Evolutionary conservation across 2,797 vertebrate genomes (phyloP).

Genomic region (Buphagus erythrorhynchus): DNA sequence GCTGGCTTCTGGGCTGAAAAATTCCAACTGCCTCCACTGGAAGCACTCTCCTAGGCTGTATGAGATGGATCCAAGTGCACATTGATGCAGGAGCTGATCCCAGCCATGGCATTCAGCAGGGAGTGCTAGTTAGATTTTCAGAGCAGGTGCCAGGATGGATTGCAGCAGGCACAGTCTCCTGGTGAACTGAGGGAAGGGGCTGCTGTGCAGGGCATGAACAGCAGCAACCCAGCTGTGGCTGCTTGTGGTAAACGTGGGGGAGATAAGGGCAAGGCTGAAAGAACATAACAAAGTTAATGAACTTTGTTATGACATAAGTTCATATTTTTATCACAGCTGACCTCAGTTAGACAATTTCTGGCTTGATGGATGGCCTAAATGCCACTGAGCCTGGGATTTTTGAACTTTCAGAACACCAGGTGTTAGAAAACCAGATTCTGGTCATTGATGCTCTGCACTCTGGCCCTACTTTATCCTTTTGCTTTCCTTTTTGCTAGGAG

Average conservation of each 20-base stretch:
- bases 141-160: not conserved
- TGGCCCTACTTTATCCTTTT: not conserved
- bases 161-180: not conserved
- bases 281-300: not conserved
- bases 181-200: not conserved
- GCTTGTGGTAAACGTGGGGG: not conserved
- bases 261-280: accelerated
- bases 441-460: not conserved
- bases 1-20: not conserved
- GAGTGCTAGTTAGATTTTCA: accelerated
- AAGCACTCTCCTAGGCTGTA: not conserved
- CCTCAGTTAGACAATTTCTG: not conserved
- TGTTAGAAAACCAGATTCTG: not conserved
- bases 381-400: not conserved
- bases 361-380: not conserved
- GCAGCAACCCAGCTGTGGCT: not conserved
- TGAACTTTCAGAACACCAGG: not conserved
- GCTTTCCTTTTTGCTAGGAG: not conserved
- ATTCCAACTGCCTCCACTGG: not conserved
- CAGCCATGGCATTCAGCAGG: accelerated
- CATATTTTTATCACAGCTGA: not conserved
- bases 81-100: not conserved
- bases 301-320: not conserved
- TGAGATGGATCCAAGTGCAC: not conserved
- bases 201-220: not conserved